Base-by-base conservation (phyloP, 2,888 invertebrate species). In the Trypoxylon attenuatum region DNA sequence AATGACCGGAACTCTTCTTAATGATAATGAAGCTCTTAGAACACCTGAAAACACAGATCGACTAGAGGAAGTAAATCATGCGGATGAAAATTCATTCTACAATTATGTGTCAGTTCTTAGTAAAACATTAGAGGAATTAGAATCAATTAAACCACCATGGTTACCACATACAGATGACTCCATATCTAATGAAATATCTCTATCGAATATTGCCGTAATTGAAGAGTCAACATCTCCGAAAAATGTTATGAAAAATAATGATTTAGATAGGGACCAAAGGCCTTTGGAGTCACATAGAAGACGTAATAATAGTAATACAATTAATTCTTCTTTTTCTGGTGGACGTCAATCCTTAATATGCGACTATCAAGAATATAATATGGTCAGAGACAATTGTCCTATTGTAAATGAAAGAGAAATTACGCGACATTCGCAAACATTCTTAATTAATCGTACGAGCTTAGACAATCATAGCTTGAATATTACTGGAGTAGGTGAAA, bases 121-220 rank as follows among this genome's bases (percentile, higher is more conserved):
- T 57, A 16, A 63, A 6, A 4, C 2, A 54, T 2, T 46, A 1
- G 62, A 64, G 42, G 75, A 72, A 10, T 27, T 81, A 13, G 69
- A 76, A 18, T 64, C 73, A n/a, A 72, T 80, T 42, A 51, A 76
- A 46, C 73, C 77, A 8, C 80, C 82, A 6, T 78, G 78, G 6
- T 81, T 78, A 50, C 23, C 71, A 8, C 56, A 33, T 27, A 63
- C 64, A 1, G 62, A 75, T 8, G 69, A 71, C 46, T 43, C 38
- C 0, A n/a, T 33, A 1, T 42, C 23, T 13, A 0, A 10, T 13
- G 45, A 10, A 16, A 8, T 2, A 16, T 15, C 33, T n/a, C 21
- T 21, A n/a, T 39, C 55, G 3, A 33, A 29, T 21, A 4, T 19
- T 13, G 29, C 10, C 41, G 5, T 2, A 3, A 15, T 42, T 19